Conservation (phyloP, 2,113 vertebrate genomes). For the Pagrus major region DNA sequence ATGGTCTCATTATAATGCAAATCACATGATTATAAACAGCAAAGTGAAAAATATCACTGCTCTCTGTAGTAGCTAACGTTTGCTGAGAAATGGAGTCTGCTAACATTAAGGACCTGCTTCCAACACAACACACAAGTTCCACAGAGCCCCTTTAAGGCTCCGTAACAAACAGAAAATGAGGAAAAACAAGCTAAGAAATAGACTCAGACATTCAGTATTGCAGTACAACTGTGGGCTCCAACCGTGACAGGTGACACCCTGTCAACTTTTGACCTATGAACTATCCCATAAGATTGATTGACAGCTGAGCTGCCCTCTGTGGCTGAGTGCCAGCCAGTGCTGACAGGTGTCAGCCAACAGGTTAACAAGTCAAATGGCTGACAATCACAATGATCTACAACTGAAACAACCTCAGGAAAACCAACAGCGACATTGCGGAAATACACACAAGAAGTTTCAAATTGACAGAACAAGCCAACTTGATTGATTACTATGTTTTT, state of each 20-base stretch:
- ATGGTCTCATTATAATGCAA: not conserved
- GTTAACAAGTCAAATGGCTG: constrained; percentile 53
- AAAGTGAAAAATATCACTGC: not conserved
- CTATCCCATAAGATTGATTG: constrained; percentile 34
- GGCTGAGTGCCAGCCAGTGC: constrained; percentile 4
- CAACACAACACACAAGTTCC: too few species aligned
- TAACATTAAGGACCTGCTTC: too few species aligned
- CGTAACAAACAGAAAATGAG: not conserved
- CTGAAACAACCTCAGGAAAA: constrained; percentile 7
- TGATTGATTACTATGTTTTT: not conserved
- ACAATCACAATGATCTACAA: constrained; percentile 39
- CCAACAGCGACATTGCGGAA: not conserved
- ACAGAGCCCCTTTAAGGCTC: too few species aligned
- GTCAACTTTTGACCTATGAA: constrained; percentile 62
- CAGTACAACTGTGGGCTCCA: not conserved
- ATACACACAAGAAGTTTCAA: not conserved
- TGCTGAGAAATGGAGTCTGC: too few species aligned
- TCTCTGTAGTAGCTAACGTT: too few species aligned
- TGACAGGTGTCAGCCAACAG: constrained; percentile 61
- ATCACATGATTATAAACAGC: not conserved
- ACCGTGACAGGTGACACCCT: constrained; percentile 42
- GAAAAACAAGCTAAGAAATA: not conserved
- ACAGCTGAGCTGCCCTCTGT: constrained; percentile 39
- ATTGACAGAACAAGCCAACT: not conserved
- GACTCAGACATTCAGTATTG: not conserved